These are phyloP conservation scores for Tiaroga cobitis DNA, from an alignment of 2,797 vertebrate species.

Conservation along the genomic window DNA sequence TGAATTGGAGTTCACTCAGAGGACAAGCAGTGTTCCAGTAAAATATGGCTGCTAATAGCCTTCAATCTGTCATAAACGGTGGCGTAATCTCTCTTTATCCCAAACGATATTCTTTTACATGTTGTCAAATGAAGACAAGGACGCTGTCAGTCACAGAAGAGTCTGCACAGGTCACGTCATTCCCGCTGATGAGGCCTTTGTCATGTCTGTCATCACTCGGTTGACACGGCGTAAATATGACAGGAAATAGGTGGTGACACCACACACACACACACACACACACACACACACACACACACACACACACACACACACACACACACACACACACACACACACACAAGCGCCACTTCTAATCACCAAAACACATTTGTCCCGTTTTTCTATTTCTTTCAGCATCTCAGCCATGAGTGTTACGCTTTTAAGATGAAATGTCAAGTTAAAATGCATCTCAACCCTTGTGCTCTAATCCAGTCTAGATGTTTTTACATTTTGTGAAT, in stretches of 20 bases:
- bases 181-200: conserved; percentile 32
- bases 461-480: not conserved
- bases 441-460: not conserved
- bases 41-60: conserved; percentile 71
- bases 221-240: not conserved
- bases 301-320: too few species aligned
- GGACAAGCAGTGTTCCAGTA: conserved; percentile 73
- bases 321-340: too few species aligned
- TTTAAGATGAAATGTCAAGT: not conserved
- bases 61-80: conserved; percentile 56
- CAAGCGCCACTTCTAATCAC: not conserved
- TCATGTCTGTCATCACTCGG: conserved; percentile 31
- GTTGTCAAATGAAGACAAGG: conserved; percentile 42
- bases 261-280: too few species aligned
- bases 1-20: conserved; percentile 71
- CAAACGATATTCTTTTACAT: conserved; percentile 20
- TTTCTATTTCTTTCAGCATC: not conserved
- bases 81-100: conserved; percentile 30
- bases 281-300: too few species aligned
- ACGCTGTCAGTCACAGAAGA: conserved; percentile 48
- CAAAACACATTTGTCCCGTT: not conserved
- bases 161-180: conserved; percentile 22
- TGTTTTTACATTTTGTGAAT: not conserved
- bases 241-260: not conserved
- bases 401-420: not conserved